Conservation (phyloP, 2,797 vertebrate genomes). For the Pseudotriccus pelzelni region DNA sequence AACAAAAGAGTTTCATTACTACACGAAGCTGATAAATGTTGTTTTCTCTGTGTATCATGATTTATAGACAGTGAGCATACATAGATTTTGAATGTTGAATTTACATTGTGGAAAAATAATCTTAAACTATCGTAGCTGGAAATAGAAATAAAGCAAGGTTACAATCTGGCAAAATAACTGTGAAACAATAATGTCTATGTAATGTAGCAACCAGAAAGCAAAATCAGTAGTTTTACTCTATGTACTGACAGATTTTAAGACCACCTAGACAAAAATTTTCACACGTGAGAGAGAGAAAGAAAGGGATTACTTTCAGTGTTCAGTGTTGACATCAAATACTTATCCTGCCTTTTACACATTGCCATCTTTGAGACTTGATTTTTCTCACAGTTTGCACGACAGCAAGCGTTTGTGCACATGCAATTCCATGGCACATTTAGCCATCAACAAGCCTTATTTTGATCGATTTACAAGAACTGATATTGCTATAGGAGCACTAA, state of each 20-base stretch:
- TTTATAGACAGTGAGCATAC: not conserved
- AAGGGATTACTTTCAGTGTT: not conserved
- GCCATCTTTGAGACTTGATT: not conserved
- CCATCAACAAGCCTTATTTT: slow-evolving; percentile 26
- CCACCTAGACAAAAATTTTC: not conserved
- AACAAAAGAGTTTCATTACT: not conserved
- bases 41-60: not conserved
- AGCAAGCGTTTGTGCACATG: not conserved
- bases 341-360: not conserved
- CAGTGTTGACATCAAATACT: not conserved
- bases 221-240: not conserved
- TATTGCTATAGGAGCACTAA: slow-evolving; percentile 18
- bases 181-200: not conserved
- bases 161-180: not conserved
- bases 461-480: slow-evolving; percentile 14
- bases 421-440: not conserved
- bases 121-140: not conserved
- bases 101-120: not conserved
- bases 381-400: not conserved
- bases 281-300: not conserved
- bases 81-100: not conserved
- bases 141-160: not conserved
- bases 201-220: not conserved
- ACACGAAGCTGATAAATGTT: not conserved
- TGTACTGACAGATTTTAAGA: not conserved